phyloP scores from a whole-genome alignment of 2,888 invertebrate genomes.

The Pandemis cinnamomeana region DNA sequence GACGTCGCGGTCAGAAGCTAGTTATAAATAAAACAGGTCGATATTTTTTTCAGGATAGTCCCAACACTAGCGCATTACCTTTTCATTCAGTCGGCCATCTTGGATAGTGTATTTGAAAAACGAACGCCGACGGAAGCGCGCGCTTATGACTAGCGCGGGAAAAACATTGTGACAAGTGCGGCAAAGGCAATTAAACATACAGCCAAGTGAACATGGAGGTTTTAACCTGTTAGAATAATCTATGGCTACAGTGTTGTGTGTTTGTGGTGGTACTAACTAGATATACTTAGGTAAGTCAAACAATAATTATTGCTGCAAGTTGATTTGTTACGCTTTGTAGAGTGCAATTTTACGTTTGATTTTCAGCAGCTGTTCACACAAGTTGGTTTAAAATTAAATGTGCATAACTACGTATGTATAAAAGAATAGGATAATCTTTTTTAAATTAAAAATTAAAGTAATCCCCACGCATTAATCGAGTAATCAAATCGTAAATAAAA shows the following conservation, averaged over 20 bases:
- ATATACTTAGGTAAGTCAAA: slow-evolving; percentile 11
- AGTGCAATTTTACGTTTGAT: slow-evolving; percentile 9
- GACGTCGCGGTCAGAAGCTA: too few relatives aligned
- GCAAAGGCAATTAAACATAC: slow-evolving; percentile 14
- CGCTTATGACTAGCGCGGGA: slow-evolving; percentile 63
- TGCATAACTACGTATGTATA: neutral
- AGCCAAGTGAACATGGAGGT: slow-evolving; percentile 14
- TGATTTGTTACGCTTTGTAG: slow-evolving; percentile 8
- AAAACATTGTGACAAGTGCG: slow-evolving; percentile 44
- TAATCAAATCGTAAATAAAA: too few relatives aligned
- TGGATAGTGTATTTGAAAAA: slow-evolving; percentile 80
- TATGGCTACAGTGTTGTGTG: slow-evolving; percentile 7
- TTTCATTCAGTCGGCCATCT: slow-evolving; percentile 71
- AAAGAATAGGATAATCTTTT: too few relatives aligned
- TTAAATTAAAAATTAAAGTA: neutral
- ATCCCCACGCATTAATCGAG: too few relatives aligned
- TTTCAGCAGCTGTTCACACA: neutral
- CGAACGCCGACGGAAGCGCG: slow-evolving; percentile 71
- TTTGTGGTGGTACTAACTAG: slow-evolving; percentile 1
- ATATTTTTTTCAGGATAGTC: slow-evolving; percentile 29
- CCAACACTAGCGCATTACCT: slow-evolving; percentile 62
- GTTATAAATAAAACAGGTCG: slow-evolving; percentile 5
- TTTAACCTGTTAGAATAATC: neutral
- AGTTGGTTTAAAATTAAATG: neutral
- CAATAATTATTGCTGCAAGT: neutral